Base-by-base conservation (phyloP, 2,888 invertebrate genomes). In the Leptura quadrifasciata region DNA sequence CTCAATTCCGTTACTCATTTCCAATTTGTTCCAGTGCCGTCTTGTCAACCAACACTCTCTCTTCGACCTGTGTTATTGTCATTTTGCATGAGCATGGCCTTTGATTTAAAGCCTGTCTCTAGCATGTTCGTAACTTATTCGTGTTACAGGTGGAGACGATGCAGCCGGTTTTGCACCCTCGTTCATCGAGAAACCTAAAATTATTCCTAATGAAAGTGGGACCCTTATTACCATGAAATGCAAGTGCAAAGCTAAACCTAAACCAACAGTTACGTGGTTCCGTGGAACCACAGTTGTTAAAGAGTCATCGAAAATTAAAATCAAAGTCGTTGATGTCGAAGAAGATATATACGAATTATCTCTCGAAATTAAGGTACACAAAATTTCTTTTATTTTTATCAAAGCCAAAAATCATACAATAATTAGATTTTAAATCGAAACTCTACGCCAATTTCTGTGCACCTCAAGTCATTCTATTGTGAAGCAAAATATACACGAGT, bases 181-280 rank as follows among this genome's bases (percentile, higher is more conserved):
- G 78, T 99, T 99, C 91, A 94, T 98, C 88, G 98, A 98, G 91
- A 99, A 99, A 92, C 99, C 99, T 81, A 95, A 96, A 91, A 99
- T 99, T 91, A 97, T 98, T 92, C 99, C 99, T 88, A 98, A 98
- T 91, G 97, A 97, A 90, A 96, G 95, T 88, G 98, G 98, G 85
- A 98, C 98, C 84, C 93, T 98, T 86, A 98, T 99, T 86, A 95
- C 97, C 79, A 97, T 99, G 96, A 96, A 97, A 90, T 98, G 98
- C 91, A 95, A 95, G 88, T 97, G 97, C 90, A 96, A 95, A 90
- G 98, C 98, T 61, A 96, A 96, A 90, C 98, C 98, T 81, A 97
- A 95, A 89, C 98, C 99, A 63, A 94, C 94, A 84, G 96, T 98
- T 79, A 96, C 95, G 82, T 99, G 99, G 99, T 97, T 94, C 91